phyloP scores from a whole-genome alignment of 2,113 vertebrate genomes.

The Garra rufa region DNA sequence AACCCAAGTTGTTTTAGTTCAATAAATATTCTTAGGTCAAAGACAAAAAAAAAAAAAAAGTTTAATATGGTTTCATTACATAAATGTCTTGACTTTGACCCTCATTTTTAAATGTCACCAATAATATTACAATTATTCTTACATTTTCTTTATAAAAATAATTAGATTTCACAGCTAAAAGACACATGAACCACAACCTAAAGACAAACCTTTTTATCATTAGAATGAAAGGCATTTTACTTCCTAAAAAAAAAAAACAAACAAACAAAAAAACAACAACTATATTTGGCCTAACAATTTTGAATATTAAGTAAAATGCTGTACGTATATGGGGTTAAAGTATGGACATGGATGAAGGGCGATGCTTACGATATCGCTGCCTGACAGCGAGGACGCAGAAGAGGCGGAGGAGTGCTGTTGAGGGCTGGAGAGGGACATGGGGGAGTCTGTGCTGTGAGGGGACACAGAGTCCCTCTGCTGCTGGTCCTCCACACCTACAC shows the following conservation, averaged over 20 bases:
- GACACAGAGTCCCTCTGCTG: conserved; percentile 80
- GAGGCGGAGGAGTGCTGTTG: conserved; percentile 89
- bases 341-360: not conserved
- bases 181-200: not conserved
- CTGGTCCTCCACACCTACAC: conserved; percentile 68
- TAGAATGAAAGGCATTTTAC: not conserved
- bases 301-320: not conserved
- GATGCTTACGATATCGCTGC: conserved; percentile 91
- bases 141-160: no score
- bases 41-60: no score
- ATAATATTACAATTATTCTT: no score
- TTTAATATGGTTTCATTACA: not conserved
- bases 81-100: no score
- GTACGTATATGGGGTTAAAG: not conserved
- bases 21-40: no score
- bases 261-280: not conserved
- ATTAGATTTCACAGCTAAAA: not conserved
- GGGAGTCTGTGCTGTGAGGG: conserved; percentile 82
- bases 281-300: not conserved
- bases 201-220: not conserved
- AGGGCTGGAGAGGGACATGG: conserved; percentile 85
- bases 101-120: no score
- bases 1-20: no score
- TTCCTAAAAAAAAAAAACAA: not conserved
- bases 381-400: conserved; percentile 90